A percentile compares a stretch with the other conserved stretches of the same genome.
Conservation (phyloP, 2,113 vertebrate species). For the Oncorhynchus masou region DNA sequence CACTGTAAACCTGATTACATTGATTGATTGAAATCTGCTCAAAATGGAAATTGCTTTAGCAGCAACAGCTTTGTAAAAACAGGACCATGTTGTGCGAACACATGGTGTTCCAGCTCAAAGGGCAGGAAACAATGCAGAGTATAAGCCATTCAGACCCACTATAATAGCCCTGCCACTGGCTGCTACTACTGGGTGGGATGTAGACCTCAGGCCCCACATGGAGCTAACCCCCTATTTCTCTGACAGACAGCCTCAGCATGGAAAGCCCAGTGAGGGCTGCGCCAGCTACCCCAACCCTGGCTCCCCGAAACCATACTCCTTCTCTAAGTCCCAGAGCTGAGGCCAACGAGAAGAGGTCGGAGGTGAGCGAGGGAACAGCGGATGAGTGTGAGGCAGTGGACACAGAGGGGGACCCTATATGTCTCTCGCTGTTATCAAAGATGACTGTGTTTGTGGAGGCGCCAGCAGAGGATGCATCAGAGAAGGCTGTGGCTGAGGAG, state of each 20-base stretch:
- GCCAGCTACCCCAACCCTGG: conserved; percentile 35
- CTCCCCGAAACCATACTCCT: conserved; percentile 17
- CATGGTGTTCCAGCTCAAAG: conserved; percentile 32
- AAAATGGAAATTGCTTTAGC: not conserved
- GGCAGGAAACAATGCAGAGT: conserved; percentile 19
- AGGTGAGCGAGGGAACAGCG: not conserved
- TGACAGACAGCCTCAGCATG: conserved; percentile 69
- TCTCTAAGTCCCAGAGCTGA: conserved; percentile 8
- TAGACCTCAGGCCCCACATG: not conserved
- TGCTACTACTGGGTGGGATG: not conserved
- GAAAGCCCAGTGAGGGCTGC: conserved; percentile 48
- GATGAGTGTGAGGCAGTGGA: conserved; percentile 3
- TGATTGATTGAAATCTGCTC: not conserved
- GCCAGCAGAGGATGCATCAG: not conserved
- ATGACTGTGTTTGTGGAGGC: conserved; percentile 12
- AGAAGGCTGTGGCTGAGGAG: conserved; percentile 38
- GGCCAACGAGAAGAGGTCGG: not conserved
- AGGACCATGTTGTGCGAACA: conserved; percentile 9
- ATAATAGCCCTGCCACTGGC: not conserved
- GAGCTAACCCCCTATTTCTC: conserved; percentile 20
- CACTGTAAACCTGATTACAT: not conserved
- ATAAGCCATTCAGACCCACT: conserved; percentile 2
- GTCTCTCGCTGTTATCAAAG: not conserved
- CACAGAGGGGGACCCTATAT: conserved; percentile 9
- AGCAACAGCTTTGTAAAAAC: conserved; percentile 13